These are phyloP conservation scores for Perca flavescens DNA, from an alignment of 2,113 vertebrate genomes.

Conservation along the genomic window DNA sequence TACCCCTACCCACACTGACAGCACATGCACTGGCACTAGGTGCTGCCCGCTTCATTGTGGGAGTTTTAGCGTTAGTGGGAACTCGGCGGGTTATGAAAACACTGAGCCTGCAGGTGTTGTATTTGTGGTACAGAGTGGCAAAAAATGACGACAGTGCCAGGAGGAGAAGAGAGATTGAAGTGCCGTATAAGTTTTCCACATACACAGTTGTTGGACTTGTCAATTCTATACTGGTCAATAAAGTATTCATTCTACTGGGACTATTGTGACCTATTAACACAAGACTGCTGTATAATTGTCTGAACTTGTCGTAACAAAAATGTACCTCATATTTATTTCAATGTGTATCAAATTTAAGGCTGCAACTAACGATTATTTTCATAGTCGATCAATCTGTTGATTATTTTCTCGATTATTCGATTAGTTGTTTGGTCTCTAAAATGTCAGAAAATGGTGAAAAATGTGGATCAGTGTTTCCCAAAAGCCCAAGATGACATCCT, in stretches of 20 bases:
- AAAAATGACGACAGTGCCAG: slow-evolving; percentile 78
- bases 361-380: no score
- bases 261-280: slow-evolving; percentile 80
- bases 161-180: slow-evolving; percentile 90
- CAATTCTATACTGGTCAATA: slow-evolving; percentile 87
- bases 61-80: slow-evolving; percentile 82
- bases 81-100: slow-evolving; percentile 85
- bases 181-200: slow-evolving; percentile 92
- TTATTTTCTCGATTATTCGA: no score
- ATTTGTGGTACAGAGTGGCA: slow-evolving; percentile 83
- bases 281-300: neutral
- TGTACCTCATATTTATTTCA: slow-evolving; percentile 56
- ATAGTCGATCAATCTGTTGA: no score
- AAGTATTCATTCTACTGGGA: slow-evolving; percentile 85
- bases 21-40: neutral
- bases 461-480: no score
- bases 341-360: neutral
- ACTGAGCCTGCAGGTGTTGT: slow-evolving; percentile 81
- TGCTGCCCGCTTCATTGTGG: slow-evolving; percentile 82
- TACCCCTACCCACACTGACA: slow-evolving; percentile 77
- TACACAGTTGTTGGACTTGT: slow-evolving; percentile 89
- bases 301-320: neutral
- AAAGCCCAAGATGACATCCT: no score
- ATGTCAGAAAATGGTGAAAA: no score
- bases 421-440: no score